Evolutionary conservation across 2,888 invertebrate genomes (phyloP).

Genomic region (Drosophila pseudotakahashii): DNA sequence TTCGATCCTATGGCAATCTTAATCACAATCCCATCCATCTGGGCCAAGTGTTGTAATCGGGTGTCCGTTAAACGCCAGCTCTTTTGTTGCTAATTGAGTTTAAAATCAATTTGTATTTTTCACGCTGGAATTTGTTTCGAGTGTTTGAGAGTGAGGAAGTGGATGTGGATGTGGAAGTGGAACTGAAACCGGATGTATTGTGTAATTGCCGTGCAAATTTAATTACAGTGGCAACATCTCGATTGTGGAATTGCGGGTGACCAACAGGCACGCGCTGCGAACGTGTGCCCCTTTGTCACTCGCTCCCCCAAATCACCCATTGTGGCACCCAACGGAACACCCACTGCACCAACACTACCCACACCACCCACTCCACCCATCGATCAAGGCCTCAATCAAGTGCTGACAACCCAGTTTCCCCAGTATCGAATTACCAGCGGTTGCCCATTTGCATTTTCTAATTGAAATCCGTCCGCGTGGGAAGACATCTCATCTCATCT

Average conservation of each 20-base stretch:
- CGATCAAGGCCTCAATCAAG: conserved; percentile 65
- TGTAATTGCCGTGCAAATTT: conserved; percentile 85
- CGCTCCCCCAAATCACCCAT: conserved; percentile 5
- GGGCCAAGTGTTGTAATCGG: conserved; percentile 38
- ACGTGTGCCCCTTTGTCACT: conserved; percentile 21
- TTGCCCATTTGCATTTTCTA: conserved; percentile 74
- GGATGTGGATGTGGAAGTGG: too few species aligned
- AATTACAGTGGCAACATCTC: conserved; percentile 74
- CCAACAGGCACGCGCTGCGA: conserved; percentile 36
- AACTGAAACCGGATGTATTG: conserved; percentile 39
- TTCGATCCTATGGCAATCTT: neutral
- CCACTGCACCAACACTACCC: neutral
- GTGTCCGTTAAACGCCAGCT: conserved; percentile 44
- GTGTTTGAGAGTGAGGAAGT: neutral
- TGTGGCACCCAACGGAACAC: neutral
- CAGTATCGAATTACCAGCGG: conserved; percentile 70
- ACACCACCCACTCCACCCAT: conserved; percentile 22
- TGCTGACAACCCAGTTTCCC: conserved; percentile 65
- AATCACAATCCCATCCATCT: conserved; percentile 7
- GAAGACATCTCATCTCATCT: conserved; percentile 11
- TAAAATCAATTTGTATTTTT: conserved; percentile 84
- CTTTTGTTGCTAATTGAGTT: conserved; percentile 83
- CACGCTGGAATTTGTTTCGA: conserved; percentile 39
- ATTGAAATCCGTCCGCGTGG: conserved; percentile 51
- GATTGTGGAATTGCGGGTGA: conserved; percentile 40